phyloP scores from a whole-genome alignment of 1,140 invertebrate species.

The Drosophila melanica region DNA sequence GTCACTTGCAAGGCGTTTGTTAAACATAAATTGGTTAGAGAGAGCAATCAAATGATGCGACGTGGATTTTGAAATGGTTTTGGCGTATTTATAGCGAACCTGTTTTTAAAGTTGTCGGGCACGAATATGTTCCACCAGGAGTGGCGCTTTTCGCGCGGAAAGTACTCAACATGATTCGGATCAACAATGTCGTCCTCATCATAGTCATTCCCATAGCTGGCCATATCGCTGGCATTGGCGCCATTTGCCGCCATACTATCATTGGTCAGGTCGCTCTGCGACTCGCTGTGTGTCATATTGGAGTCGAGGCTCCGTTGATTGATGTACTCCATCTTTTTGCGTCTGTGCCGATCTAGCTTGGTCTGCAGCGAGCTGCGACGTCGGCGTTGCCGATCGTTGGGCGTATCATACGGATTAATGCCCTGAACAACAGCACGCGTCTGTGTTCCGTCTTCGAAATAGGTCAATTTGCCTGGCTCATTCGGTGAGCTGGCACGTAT shows the following conservation, averaged over 20 bases:
- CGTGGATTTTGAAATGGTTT: slow-evolving; percentile 21
- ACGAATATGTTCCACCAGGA: slow-evolving; percentile 95
- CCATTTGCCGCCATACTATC: slow-evolving; percentile 56
- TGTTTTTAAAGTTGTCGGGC: slow-evolving; percentile 88
- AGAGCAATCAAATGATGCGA: slow-evolving; percentile 6
- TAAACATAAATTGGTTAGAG: slow-evolving; percentile 60
- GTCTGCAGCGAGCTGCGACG: slow-evolving; percentile 91
- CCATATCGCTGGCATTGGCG: slow-evolving; percentile 33
- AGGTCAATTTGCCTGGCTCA: slow-evolving; percentile 76
- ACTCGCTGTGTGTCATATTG: slow-evolving; percentile 56
- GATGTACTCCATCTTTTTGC: slow-evolving; percentile 86
- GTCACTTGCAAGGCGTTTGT: slow-evolving; percentile 68
- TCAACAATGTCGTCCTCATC: slow-evolving; percentile 72
- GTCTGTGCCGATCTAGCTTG: slow-evolving; percentile 87
- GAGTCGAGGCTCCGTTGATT: slow-evolving; percentile 74
- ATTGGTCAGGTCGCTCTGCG: slow-evolving; percentile 77
- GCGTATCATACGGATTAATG: slow-evolving; percentile 66
- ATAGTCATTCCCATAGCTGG: slow-evolving; percentile 47
- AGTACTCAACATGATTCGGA: slow-evolving; percentile 76
- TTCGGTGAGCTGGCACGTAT: slow-evolving; percentile 78
- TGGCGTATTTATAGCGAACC: slow-evolving; percentile 81
- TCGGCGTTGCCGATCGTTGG: slow-evolving; percentile 83
- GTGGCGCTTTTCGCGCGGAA: slow-evolving; percentile 89
- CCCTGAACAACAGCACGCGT: slow-evolving; percentile 63
- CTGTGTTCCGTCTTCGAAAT: slow-evolving; percentile 76